phyloP scores from a whole-genome alignment of 2,113 vertebrate genomes.

The Phalacrocorax brasilianus region DNA sequence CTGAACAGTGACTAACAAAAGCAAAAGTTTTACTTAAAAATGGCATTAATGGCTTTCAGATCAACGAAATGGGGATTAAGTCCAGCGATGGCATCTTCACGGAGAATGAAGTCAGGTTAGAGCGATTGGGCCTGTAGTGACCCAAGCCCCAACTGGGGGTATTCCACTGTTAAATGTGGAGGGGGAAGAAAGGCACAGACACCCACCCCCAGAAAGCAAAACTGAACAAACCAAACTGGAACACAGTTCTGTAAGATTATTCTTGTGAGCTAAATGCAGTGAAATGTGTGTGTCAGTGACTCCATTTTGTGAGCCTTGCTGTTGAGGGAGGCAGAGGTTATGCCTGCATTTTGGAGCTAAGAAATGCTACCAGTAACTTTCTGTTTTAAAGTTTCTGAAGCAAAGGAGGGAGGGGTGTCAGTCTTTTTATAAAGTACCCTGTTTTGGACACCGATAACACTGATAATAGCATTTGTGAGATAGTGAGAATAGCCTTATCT shows the following conservation, averaged over 20 bases:
- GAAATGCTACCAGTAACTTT: not conserved
- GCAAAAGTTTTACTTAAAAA: not conserved
- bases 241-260: not conserved
- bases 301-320: not conserved
- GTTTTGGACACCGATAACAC: not conserved
- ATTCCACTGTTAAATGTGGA: not conserved
- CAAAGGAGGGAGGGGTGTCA: not conserved
- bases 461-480: not conserved
- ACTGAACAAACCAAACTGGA: not conserved
- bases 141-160: not conserved
- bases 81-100: not conserved
- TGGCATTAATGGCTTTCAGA: not conserved
- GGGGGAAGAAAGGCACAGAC: accelerated
- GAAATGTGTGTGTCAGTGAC: not conserved
- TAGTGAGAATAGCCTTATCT: not conserved
- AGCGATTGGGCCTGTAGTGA: not conserved
- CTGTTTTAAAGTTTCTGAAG: not conserved
- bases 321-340: not conserved
- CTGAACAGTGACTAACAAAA: not conserved
- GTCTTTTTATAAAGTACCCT: not conserved
- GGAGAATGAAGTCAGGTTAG: not conserved
- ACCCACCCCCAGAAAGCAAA: accelerated
- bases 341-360: not conserved
- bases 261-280: not conserved
- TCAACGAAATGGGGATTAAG: not conserved